phyloP scores from a whole-genome alignment of 2,888 invertebrate genomes.

The Chymomyza procnemis region DNA sequence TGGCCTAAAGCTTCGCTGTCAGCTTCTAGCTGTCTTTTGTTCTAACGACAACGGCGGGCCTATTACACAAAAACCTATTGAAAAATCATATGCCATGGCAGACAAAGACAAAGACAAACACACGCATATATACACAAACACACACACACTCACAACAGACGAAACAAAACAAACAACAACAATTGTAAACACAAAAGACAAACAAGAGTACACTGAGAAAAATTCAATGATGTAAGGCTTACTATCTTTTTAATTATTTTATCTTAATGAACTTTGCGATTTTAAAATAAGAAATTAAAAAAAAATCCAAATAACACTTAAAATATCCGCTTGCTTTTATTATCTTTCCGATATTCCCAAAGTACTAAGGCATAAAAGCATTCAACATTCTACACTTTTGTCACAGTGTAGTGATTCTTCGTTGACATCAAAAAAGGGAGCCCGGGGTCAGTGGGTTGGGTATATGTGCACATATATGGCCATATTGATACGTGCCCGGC shows the following conservation, averaged over 20 bases:
- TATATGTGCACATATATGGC: conserved; percentile 22
- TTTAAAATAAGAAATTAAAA: too few relatives aligned
- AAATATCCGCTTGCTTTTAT: too few relatives aligned
- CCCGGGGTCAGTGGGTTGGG: conserved; percentile 1
- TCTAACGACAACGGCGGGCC: not conserved
- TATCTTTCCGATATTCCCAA: too few relatives aligned
- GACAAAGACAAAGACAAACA: conserved; percentile 5
- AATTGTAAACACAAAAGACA: conserved; percentile 35
- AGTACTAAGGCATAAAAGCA: too few relatives aligned
- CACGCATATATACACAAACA: conserved; percentile 4
- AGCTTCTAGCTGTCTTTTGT: not conserved
- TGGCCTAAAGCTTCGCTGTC: not conserved
- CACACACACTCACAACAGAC: conserved; percentile 12
- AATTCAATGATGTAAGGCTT: too few relatives aligned
- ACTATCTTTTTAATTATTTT: too few relatives aligned
- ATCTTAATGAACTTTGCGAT: too few relatives aligned
- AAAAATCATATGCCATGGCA: conserved; percentile 49
- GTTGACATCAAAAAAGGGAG: not conserved
- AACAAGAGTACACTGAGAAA: conserved; percentile 45
- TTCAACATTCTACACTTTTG: conserved; percentile 3
- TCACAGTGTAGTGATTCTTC: conserved; percentile 10
- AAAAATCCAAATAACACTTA: too few relatives aligned
- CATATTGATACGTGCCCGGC: conserved; percentile 71
- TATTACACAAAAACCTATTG: conserved; percentile 40
- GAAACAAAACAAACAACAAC: conserved; percentile 8